Base-by-base conservation (phyloP, 2,888 invertebrate genomes). In the Acanthococcus lagerstroemiae region DNA sequence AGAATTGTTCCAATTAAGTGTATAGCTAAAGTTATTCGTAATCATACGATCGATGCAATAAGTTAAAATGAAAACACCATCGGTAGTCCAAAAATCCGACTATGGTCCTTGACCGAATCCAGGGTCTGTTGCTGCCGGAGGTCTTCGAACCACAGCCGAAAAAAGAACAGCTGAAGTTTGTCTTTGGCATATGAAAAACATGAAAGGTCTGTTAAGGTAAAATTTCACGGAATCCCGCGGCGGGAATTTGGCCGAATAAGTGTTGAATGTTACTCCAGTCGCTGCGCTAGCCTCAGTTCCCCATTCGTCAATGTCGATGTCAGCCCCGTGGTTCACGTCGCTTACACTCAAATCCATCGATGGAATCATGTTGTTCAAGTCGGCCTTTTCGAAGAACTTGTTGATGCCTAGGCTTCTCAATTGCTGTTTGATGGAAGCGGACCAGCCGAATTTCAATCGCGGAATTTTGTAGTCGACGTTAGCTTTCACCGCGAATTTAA, bases 341-440 rank as follows among this genome's bases (percentile, higher is more conserved):
- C 69, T 68, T 4, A 72, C 71, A 30, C 60, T 69, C 54, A 69
- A 58, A 24, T 45, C 52, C 27, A 25, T 30, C 27, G 30, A 7
- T 15, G 12, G 12, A 15, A 63, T 55, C 50, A 72, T 69, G 25
- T 69, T 69, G 15, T 56, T 73, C 56, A 90, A 80, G 75, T 89
- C 87, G 1, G 87, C 84, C 56, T 76, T 73, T 0, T 70, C 74
- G 73, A 91, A 90, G 68, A 90, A 77, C 0, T 84, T 79, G 1
- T 74, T 74, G 0, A 88, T 73, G 0, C 87, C 87, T 67, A 89
- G 27, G 12, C 15, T 4, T 1, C 22, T 25, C 7, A 61, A 17
- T 27, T 61, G 15, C 5, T 61, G 24, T 22, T 50, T 50, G 17
- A 61, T 27, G 21, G 50, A 26, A 9, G 22, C 22, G 12, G 21